Evolutionary conservation across 92 coral and sea anemone genomes (phyloP).

Genomic region (Actinostola sp.): DNA sequence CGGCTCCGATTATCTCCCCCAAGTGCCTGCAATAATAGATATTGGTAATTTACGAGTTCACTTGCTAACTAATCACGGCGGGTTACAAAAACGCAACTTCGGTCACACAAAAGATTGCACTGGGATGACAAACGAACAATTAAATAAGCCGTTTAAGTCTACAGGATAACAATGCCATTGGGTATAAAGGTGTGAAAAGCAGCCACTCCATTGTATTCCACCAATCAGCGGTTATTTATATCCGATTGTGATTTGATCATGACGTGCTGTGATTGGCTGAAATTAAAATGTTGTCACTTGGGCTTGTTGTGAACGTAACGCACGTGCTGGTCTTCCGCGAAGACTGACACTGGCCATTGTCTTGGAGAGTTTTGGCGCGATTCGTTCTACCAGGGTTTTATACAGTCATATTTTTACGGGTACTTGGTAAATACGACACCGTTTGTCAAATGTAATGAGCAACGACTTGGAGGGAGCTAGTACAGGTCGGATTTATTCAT

Average conservation of each 20-base stretch:
- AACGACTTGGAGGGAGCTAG: constrained; percentile 16
- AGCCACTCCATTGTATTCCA: constrained; percentile 74
- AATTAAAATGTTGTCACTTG: constrained; percentile 65
- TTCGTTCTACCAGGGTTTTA: constrained; percentile 55
- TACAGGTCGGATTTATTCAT: constrained; percentile 14
- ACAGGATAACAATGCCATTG: constrained; percentile 83
- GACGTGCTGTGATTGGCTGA: constrained; percentile 75
- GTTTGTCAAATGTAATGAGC: constrained; percentile 35
- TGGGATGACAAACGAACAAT: constrained; percentile 96
- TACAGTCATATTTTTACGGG: constrained; percentile 56
- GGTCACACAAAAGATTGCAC: constrained; percentile 57
- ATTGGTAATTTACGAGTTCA: constrained; percentile 11
- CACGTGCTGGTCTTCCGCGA: constrained; percentile 77
- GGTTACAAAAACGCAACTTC: constrained; percentile 51
- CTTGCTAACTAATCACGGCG: constrained; percentile 19
- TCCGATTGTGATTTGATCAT: constrained; percentile 62
- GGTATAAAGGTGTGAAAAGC: constrained; percentile 81
- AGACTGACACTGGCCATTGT: constrained; percentile 87
- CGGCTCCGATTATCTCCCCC: neutral
- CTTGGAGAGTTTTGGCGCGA: constrained; percentile 90
- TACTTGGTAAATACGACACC: constrained; percentile 42
- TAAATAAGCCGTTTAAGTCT: constrained; percentile 97
- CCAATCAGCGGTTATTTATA: constrained; percentile 91
- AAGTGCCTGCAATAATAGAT: constrained; percentile 8
- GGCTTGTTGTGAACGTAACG: constrained; percentile 75